Base-by-base conservation (phyloP, 2,888 invertebrate species). In the Trachelus troglodyta region DNA sequence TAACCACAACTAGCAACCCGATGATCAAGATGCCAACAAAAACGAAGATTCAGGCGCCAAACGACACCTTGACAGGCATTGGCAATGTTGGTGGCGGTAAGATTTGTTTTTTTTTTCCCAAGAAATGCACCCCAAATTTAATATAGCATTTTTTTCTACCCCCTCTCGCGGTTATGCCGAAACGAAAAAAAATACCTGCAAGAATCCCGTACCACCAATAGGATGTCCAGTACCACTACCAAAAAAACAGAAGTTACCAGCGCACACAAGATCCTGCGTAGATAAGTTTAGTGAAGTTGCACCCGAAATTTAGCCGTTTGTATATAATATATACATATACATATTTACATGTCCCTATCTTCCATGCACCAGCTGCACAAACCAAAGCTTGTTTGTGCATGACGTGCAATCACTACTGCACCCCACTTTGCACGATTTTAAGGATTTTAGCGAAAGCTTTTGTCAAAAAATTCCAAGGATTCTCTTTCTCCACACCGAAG, bases 21-120 rank as follows among this genome's bases (percentile, higher is more conserved):
- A 90, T 90, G 80, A 90, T 90, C 86, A 90, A 89, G 86, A 87
- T 90, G 85, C 88, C 85, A 84, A 86, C 88, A 88, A 90, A 90
- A 89, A 90, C 90, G 90, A 90, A 89, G 87, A 90, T 88, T 89
- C 90, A 90, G 89, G 90, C 89, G 83, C 85, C 90, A 87, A 87
- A 89, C 89, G 89, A 88, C 87, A 88, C 89, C 83, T 83, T 85
- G 82, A 82, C 83, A 84, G 87, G 88, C 85, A 86, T 85, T 85
- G 87, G 86, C 85, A 85, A 85, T 87, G 89, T 89, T 89, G 85
- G 86, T 87, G 88, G 87, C 88, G 90, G 91, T 91, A 90, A 91
- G 91, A 87, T 15, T 31, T 31, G 31, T 31, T 40, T 40, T 40
- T 40, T 37, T 37, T 40, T 40, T 15, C 15, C 15, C 40, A 40